Evolutionary conservation across 2,113 vertebrate species (phyloP).

Genomic region (Barbus barbus): DNA sequence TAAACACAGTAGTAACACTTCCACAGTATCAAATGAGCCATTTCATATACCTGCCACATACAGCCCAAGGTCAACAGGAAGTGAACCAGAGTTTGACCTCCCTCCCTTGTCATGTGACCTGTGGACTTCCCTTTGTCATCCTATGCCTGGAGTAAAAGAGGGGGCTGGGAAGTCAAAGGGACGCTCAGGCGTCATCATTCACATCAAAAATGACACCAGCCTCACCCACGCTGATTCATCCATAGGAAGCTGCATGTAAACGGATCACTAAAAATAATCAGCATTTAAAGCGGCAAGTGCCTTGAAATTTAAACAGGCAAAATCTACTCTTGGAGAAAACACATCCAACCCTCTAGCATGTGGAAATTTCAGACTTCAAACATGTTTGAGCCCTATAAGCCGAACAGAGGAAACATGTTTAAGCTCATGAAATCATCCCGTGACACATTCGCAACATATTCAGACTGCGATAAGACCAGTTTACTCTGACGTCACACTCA

Average conservation of each 20-base stretch:
- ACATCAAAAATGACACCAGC: constrained; percentile 70
- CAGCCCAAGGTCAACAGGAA: constrained; percentile 23
- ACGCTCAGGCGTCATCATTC: constrained; percentile 91
- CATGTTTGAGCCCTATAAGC: constrained; percentile 15
- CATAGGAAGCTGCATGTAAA: neutral
- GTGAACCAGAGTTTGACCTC: constrained; percentile 17
- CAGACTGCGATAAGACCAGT: neutral
- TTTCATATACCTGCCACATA: neutral
- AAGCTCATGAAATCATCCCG: constrained; percentile 22
- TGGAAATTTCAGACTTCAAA: constrained; percentile 21
- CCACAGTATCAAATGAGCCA: neutral
- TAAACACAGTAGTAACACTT: neutral
- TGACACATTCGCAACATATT: neutral
- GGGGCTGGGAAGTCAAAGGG: constrained; percentile 99
- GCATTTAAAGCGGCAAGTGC: neutral
- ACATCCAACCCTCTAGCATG: neutral
- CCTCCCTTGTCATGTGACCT: constrained; percentile 81
- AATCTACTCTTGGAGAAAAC: neutral
- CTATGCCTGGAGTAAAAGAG: constrained; percentile 99
- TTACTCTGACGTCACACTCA: constrained; percentile 2
- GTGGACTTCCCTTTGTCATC: constrained; percentile 99
- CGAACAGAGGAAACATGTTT: neutral
- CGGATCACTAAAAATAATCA: neutral
- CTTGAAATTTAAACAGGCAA: neutral
- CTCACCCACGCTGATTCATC: neutral